These are phyloP conservation scores for Acleris laterana DNA, from an alignment of 2,888 invertebrate genomes.

Conservation along the genomic window DNA sequence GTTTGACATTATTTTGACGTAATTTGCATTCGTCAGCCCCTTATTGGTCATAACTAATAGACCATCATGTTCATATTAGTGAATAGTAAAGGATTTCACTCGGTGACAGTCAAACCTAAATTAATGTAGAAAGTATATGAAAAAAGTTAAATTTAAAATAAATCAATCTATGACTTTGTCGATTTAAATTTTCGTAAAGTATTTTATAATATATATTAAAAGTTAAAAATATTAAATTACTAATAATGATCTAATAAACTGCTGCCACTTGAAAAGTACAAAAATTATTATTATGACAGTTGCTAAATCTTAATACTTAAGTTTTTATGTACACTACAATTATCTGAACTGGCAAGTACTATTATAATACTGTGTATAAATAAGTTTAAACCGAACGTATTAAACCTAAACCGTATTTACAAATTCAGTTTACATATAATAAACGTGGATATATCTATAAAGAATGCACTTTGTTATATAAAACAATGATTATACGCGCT, in stretches of 20 bases:
- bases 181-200: slow-evolving; percentile 46
- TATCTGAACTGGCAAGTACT: slow-evolving; percentile 77
- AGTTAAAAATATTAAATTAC: slow-evolving; percentile 39
- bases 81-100: not conserved
- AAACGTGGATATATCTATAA: slow-evolving; percentile 32
- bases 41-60: too few species aligned
- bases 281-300: slow-evolving; percentile 58
- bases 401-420: slow-evolving; percentile 54
- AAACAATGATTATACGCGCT: slow-evolving; percentile 33
- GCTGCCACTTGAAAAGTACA: slow-evolving; percentile 45
- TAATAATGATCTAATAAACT: slow-evolving; percentile 46
- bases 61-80: not conserved
- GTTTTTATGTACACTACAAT: slow-evolving; percentile 59
- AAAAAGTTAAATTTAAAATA: slow-evolving; percentile 51
- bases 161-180: slow-evolving; percentile 58
- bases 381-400: slow-evolving; percentile 58
- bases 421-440: slow-evolving; percentile 37
- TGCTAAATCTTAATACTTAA: slow-evolving; percentile 45
- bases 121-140: slow-evolving; percentile 51
- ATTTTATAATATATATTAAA: slow-evolving; percentile 40
- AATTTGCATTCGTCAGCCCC: too few species aligned
- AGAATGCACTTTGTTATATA: slow-evolving; percentile 33
- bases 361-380: slow-evolving; percentile 80
- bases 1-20: too few species aligned
- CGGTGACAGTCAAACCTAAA: slow-evolving; percentile 26